Percentiles rank a stretch among this genome's conserved stretches.
These are phyloP conservation scores for Oscheius sp. DNA, from an alignment of 2,888 invertebrate genomes.

Conservation along the genomic window DNA sequence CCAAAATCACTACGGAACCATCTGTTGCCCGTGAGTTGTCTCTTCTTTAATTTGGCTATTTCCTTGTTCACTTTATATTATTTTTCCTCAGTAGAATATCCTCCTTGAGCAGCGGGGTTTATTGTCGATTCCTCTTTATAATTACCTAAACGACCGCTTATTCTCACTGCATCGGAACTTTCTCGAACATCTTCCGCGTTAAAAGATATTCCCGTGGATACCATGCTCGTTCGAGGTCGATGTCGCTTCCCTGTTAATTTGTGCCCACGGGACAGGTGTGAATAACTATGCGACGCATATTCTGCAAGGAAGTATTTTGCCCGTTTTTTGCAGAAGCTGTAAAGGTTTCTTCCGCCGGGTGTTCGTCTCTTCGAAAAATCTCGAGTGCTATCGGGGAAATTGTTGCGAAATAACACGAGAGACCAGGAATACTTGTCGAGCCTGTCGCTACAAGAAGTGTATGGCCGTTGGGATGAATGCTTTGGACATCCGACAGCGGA, in stretches of 20 bases:
- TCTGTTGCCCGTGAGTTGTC: slow-evolving; percentile 53
- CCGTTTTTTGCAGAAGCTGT: slow-evolving; percentile 45
- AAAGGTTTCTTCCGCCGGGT: slow-evolving; percentile 56
- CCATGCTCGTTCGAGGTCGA: too few relatives aligned
- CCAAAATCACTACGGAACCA: slow-evolving; percentile 51
- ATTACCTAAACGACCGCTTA: too few relatives aligned
- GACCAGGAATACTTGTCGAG: slow-evolving; percentile 49
- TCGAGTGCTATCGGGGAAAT: slow-evolving; percentile 51
- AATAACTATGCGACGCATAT: too few relatives aligned
- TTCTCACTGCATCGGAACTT: too few relatives aligned
- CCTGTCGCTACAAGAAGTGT: slow-evolving; percentile 56
- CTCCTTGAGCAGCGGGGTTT: too few relatives aligned
- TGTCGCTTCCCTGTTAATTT: too few relatives aligned
- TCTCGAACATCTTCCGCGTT: too few relatives aligned
- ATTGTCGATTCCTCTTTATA: too few relatives aligned
- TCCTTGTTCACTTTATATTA: neutral
- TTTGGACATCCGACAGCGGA: slow-evolving; percentile 46
- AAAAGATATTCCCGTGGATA: neutral
- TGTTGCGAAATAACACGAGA: slow-evolving; percentile 45
- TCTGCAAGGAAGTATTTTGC: neutral
- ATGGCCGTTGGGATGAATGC: slow-evolving; percentile 53
- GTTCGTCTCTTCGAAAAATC: slow-evolving; percentile 47
- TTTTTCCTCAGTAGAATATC: neutral
- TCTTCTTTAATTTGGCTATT: neutral
- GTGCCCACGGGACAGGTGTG: too few relatives aligned